Conservation (phyloP, 2,113 vertebrate genomes). For the Rhea pennata region DNA sequence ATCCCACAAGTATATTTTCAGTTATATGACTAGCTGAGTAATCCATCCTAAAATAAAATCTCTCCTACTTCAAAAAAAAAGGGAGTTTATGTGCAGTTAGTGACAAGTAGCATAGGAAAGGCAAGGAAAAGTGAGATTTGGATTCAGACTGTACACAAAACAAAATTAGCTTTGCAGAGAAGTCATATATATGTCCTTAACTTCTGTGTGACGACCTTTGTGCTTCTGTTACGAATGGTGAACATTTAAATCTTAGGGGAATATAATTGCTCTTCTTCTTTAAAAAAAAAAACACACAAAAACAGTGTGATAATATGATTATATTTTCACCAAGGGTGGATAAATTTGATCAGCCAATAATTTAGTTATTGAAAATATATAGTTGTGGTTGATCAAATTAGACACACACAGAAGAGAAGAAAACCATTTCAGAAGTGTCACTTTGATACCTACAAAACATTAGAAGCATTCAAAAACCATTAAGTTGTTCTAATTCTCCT, state of each 20-base stretch:
- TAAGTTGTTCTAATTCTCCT: not conserved
- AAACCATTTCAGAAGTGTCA: not conserved
- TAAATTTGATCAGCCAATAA: not conserved
- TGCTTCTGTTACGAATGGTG: not conserved
- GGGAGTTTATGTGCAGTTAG: not conserved
- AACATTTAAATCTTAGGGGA: not conserved
- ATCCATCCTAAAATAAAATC: not conserved
- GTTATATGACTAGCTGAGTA: not conserved
- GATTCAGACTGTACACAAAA: not conserved
- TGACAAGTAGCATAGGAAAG: not conserved
- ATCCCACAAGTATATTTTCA: not conserved
- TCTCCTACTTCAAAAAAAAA: not conserved
- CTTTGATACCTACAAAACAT: not conserved
- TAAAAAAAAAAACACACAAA: not conserved
- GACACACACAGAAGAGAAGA: too few relatives aligned
- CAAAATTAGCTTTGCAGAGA: not conserved
- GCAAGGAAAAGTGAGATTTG: too few relatives aligned
- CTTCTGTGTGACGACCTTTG: not conserved
- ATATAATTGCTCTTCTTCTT: too few relatives aligned
- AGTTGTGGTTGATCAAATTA: too few relatives aligned
- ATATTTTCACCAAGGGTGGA: not conserved
- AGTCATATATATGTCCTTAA: not conserved
- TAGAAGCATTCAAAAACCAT: not conserved
- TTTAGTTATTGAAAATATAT: not conserved
- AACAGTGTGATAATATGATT: accelerated